Base-by-base conservation (phyloP, 2,113 vertebrate genomes). In the Tupaia tana region DNA sequence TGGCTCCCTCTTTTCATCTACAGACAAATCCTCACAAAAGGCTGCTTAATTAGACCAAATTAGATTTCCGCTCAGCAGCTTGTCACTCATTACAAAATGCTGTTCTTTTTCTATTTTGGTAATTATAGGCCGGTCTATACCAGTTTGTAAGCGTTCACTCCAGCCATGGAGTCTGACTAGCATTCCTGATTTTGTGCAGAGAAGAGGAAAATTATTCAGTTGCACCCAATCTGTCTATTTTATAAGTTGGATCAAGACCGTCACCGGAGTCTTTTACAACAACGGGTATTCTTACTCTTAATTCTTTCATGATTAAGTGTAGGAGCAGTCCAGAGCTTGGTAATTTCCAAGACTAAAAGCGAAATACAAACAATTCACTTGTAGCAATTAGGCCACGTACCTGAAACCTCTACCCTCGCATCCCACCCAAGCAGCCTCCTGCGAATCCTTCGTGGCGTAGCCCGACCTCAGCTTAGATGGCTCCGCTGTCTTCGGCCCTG, bases 11-110 rank as follows among this genome's bases (percentile, higher is more conserved):
- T 98, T 98, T 98, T 98, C 98, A 98, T 98, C 98, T 98, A 93
- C 98, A 98, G 98, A 98, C 98, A 99, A 98, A 99, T 99, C 98
- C 98, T 98, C 98, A 98, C 98, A 98, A 98, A 98, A 99, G 98
- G 98, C 98, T 98, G 98, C 98, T 99, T 99, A 99, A 99, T 99
- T 99, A 99, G 98, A 98, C 98, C 98, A 98, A 98, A 98, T 98
- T 98, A 99, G 98, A 98, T 98, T 98, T 98, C 98, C 97, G 97
- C 98, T 98, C 98, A 96, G 98, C 96, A 88, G 98, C 98, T 98
- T 99, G 98, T 98, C 98, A 98, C 95, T 99, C 98, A 98, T 98
- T 98, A 98, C 98, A 95, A 98, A 98, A 98, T 0, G 98, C 98
- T 97, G 98, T 97, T 98, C 98, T 98, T 98, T 98, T 98, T 98